phyloP scores from a whole-genome alignment of 2,888 invertebrate genomes.

The Perizoma affinitatum region DNA sequence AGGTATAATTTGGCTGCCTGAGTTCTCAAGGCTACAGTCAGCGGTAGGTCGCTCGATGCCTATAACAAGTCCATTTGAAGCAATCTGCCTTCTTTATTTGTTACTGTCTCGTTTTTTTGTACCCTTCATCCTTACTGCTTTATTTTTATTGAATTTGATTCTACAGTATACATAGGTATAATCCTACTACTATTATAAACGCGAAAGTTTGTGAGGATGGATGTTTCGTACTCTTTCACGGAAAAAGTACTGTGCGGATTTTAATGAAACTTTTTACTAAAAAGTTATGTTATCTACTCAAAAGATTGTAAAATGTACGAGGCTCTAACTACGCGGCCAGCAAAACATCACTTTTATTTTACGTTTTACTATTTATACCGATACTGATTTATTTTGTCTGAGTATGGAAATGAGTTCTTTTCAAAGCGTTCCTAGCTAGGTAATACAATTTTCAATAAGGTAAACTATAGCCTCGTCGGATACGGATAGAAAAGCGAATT shows the following conservation, averaged over 20 bases:
- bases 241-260: no score
- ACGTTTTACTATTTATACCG: slow-evolving; percentile 16
- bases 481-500: no score
- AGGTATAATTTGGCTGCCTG: slow-evolving; percentile 16
- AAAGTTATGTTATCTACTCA: background rate
- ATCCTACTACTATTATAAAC: no score
- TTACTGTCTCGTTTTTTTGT: slow-evolving; percentile 53
- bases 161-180: background rate
- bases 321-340: slow-evolving; percentile 14
- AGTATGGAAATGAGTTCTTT: slow-evolving; percentile 31
- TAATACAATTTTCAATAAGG: slow-evolving; percentile 38
- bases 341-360: slow-evolving; percentile 24
- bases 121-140: slow-evolving; percentile 29
- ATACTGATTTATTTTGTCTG: slow-evolving; percentile 25
- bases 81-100: slow-evolving; percentile 62
- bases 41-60: slow-evolving; percentile 59
- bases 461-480: no score
- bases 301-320: slow-evolving; percentile 18
- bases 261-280: no score
- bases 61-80: slow-evolving; percentile 71
- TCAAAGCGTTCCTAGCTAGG: slow-evolving; percentile 29
- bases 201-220: no score
- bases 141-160: slow-evolving; percentile 47
- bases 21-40: slow-evolving; percentile 30
- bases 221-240: no score